Evolutionary conservation across 2,888 invertebrate species (phyloP).

Genomic region (Dynastes grantii): DNA sequence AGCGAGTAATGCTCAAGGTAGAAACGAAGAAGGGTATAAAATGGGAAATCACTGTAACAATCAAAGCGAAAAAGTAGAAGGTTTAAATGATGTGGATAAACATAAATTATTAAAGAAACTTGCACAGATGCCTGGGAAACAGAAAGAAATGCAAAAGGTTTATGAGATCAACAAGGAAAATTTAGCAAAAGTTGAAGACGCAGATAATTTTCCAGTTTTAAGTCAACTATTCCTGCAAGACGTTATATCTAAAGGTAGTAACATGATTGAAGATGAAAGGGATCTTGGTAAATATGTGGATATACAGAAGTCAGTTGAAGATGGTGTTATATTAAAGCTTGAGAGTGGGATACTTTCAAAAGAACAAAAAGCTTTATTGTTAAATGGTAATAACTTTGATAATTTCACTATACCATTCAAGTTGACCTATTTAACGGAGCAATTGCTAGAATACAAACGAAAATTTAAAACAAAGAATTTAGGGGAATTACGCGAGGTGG

Average conservation of each 20-base stretch:
- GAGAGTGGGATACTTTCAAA: conserved; percentile 57
- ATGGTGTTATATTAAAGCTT: conserved; percentile 61
- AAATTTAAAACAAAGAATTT: conserved; percentile 55
- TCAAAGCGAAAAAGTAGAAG: background rate
- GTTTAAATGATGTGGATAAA: conserved; percentile 54
- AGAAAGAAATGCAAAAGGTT: conserved; percentile 54
- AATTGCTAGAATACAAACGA: conserved; percentile 60
- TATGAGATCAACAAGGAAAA: conserved; percentile 36
- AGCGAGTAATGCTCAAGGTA: too few relatives aligned
- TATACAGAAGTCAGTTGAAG: conserved; percentile 63
- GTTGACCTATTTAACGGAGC: conserved; percentile 62
- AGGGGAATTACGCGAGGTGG: conserved; percentile 57
- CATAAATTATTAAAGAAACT: conserved; percentile 62
- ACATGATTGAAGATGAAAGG: conserved; percentile 55
- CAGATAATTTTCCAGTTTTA: conserved; percentile 46
- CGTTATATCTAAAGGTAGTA: conserved; percentile 51
- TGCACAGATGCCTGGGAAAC: conserved; percentile 60
- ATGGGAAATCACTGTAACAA: conserved; percentile 4
- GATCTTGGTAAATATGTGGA: conserved; percentile 62
- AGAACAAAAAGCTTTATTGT: conserved; percentile 61
- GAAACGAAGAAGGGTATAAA: conserved; percentile 37
- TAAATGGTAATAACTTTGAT: conserved; percentile 65
- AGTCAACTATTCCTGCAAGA: conserved; percentile 51
- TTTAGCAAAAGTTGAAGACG: conserved; percentile 35
- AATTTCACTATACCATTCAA: conserved; percentile 64